Conservation (phyloP, 2,113 vertebrate species). For the Ciconia boyciana region DNA sequence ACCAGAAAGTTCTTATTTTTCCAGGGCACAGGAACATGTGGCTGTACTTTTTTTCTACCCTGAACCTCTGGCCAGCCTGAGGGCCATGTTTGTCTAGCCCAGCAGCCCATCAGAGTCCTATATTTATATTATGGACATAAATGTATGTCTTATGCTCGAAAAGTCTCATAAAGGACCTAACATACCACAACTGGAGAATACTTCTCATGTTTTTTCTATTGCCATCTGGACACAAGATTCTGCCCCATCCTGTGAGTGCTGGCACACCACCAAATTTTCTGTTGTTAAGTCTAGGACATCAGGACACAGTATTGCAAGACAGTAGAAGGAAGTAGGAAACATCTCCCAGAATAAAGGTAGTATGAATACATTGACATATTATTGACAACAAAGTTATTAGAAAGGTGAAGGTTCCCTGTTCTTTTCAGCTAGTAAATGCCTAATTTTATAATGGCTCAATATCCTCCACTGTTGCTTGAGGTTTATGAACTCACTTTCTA, state of each 20-base stretch:
- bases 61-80: neutral
- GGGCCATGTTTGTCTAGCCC: neutral
- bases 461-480: neutral
- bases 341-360: neutral
- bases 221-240: neutral
- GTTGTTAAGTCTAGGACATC: neutral
- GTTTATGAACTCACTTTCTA: neutral
- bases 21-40: neutral
- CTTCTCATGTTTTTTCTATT: neutral
- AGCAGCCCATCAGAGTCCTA: neutral
- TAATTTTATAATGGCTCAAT: neutral
- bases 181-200: neutral
- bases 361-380: neutral
- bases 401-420: neutral
- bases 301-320: neutral
- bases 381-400: neutral
- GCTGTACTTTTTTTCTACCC: neutral
- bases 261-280: neutral
- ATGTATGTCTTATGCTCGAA: neutral
- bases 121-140: neutral
- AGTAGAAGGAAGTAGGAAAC: neutral
- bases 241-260: neutral
- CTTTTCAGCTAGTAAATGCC: neutral
- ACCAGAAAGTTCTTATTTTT: neutral
- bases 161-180: neutral